These are phyloP conservation scores for Stylophora pistillata DNA, from an alignment of 64 coral and sea anemone genomes.

Conservation along the genomic window DNA sequence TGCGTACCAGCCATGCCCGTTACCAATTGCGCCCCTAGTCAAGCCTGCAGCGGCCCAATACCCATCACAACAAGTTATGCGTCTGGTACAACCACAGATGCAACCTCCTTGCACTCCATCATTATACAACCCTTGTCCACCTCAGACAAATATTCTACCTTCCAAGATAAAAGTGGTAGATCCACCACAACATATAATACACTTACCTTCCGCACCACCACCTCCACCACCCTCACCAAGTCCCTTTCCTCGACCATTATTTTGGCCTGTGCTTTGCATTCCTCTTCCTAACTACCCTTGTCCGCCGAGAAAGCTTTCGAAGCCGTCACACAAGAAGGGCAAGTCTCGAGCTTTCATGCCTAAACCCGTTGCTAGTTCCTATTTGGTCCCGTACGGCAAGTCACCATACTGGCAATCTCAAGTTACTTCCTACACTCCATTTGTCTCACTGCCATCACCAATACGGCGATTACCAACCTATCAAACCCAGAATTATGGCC, in stretches of 20 bases:
- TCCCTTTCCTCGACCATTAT: not conserved
- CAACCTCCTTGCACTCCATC: constrained; percentile 37
- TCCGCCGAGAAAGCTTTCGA: constrained; percentile 30
- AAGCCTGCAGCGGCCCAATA: not conserved
- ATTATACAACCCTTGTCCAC: constrained; percentile 28
- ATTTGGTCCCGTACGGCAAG: not conserved
- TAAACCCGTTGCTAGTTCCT: not conserved
- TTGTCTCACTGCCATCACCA: not conserved
- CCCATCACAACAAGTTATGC: constrained; percentile 8
- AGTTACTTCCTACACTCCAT: not conserved
- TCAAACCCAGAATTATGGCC: not conserved
- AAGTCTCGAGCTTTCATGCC: constrained; percentile 25
- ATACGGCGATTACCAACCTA: constrained; percentile 8
- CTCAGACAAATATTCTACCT: not conserved
- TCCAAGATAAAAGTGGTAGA: not conserved
- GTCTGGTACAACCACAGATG: not conserved
- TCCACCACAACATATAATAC: not conserved
- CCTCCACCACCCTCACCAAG: constrained; percentile 17
- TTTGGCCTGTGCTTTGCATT: constrained; percentile 18
- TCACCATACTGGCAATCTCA: not conserved
- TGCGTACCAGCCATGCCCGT: not conserved
- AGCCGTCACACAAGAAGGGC: constrained; percentile 16
- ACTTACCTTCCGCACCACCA: not conserved
- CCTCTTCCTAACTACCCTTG: constrained; percentile 27
- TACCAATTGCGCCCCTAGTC: not conserved